Base-by-base conservation (phyloP, 2,797 vertebrate species). In the Notolepis coatsorum region DNA sequence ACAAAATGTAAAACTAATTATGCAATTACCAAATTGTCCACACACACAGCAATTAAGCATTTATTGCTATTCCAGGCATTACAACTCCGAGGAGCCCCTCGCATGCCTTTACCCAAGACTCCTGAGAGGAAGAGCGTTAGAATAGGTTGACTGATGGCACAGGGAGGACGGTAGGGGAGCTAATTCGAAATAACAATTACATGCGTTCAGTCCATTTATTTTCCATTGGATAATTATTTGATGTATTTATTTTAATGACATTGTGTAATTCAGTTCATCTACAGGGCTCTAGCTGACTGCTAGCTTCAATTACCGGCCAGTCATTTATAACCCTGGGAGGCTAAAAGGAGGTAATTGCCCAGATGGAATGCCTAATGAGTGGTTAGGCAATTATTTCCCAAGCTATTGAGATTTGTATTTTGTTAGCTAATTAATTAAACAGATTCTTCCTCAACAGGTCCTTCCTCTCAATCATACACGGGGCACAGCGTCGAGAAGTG, bases 241-340 rank as follows among this genome's bases (percentile, higher is more conserved):
- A 88, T 79, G 81, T 87, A 83, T 91, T 92, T 87, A 81, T 92
- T 91, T 89, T 88, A 91, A 91, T 90, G 90, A 91, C 84, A 65
- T 71, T 47, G 75, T 86, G 81, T 86, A 82, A 86, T 75, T 77
- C 88, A 88, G 80, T 92, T 90, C 84, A 89, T 91, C 85, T 84
- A 76, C 10, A 80, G 53, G 73, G 76, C 79, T 45, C 49, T 64
- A 69, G 56, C 81, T 71, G 77, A 71, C 82, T 84, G 85, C 87
- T 91, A 73, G 80, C 85, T 88, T 84, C 84, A 88, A 91, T 92
- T 89, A 91, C 68, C 15, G 71, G 75, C 73, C 80, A 71, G 72
- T 90, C 86, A 84, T 91, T 91, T 89, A 90, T 87, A 81, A 79
- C 78, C 65, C 80, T 76, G 77, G n/a, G 28, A 63, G 74, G 75